These are phyloP conservation scores for Limosa lapponica DNA, from an alignment of 2,797 vertebrate species.

Conservation along the genomic window DNA sequence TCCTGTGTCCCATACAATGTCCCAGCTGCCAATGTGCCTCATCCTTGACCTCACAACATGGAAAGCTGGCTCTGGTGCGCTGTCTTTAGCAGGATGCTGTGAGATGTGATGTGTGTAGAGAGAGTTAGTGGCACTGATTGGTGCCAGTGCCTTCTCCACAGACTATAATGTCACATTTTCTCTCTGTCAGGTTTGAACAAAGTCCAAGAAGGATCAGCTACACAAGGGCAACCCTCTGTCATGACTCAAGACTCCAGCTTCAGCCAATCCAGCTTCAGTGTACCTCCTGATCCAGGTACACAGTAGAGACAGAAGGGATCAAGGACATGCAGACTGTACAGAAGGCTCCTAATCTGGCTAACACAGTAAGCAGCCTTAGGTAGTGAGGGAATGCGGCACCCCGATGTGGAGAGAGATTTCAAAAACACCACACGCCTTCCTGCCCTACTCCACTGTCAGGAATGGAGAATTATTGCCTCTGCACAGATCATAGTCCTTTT, in stretches of 20 bases:
- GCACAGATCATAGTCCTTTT: not conserved
- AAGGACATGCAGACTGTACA: rapidly evolving
- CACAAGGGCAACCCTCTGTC: not conserved
- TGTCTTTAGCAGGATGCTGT: not conserved
- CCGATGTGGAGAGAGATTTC: not conserved
- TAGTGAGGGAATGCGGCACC: rapidly evolving
- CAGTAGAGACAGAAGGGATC: not conserved
- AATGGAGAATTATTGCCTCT: not conserved
- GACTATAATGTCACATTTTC: not conserved
- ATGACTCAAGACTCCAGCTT: not conserved
- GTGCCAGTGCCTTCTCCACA: not conserved
- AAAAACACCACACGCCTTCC: not conserved
- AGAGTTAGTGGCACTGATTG: not conserved
- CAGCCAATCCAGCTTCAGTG: too few species aligned
- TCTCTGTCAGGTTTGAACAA: not conserved
- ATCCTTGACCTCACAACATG: not conserved
- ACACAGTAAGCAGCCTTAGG: not conserved
- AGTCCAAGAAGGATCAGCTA: not conserved
- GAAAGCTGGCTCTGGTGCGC: not conserved
- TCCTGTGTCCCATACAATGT: not conserved
- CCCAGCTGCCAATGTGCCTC: not conserved
- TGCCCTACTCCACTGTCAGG: not conserved
- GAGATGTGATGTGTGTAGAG: not conserved
- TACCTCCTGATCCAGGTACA: not conserved
- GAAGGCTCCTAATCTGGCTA: not conserved